Percentiles rank a stretch among this genome's conserved stretches.
phyloP scores from a whole-genome alignment of 2,888 invertebrate genomes.

The Tetragonisca angustula region DNA sequence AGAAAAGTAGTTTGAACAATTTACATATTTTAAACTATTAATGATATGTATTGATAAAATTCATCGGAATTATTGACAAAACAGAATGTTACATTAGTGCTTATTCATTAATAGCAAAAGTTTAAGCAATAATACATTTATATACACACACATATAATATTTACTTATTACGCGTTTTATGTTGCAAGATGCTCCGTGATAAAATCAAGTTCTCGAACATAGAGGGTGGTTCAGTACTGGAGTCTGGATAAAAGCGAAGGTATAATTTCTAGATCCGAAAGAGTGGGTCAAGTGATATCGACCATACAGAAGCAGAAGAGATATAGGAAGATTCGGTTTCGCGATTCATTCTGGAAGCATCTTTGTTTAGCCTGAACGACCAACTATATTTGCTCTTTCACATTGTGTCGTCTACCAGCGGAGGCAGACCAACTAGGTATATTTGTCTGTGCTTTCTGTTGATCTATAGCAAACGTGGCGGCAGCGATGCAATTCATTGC shows the following conservation, averaged over 20 bases:
- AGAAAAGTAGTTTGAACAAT: background rate
- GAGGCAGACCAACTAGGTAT: conserved; percentile 13
- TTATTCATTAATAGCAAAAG: background rate
- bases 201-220: conserved; percentile 28
- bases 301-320: conserved; percentile 57
- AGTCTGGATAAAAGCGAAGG: conserved; percentile 34
- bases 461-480: conserved; percentile 37
- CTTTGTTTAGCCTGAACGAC: conserved; percentile 29
- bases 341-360: conserved; percentile 40
- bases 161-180: background rate
- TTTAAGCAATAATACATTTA: background rate
- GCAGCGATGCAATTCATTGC: conserved; percentile 31
- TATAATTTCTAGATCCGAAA: conserved; percentile 57
- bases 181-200: background rate
- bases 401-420: conserved; percentile 5
- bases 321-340: conserved; percentile 53
- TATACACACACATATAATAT: background rate
- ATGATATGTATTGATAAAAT: background rate
- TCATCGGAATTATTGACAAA: background rate
- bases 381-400: conserved; percentile 44
- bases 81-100: background rate
- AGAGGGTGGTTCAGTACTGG: conserved; percentile 3
- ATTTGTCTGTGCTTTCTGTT: conserved; percentile 39
- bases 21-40: background rate
- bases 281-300: conserved; percentile 79